Base-by-base conservation (phyloP, 1,140 invertebrate genomes). In the Melanaphis sacchari region DNA sequence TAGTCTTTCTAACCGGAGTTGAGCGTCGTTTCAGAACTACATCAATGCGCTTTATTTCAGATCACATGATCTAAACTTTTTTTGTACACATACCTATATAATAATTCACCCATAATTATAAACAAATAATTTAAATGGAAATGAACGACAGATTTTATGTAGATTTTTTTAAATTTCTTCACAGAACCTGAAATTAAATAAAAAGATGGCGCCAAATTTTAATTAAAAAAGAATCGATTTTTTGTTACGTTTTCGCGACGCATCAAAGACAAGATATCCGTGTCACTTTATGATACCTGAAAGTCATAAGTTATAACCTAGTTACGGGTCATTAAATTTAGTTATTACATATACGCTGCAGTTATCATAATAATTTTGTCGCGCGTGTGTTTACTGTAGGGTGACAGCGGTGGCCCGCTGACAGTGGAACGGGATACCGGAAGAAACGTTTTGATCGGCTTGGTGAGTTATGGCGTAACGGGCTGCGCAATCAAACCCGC, bases 381-480 rank as follows among this genome's bases (percentile, higher is more conserved):
- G 31, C 40, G 40, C 26, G 7, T 82, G 84, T n/a, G 38, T 88
- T 49, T 38, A 6, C 93, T 94, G 18, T 59, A 95, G 95, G 95
- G 95, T 31, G 95, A 95, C 94, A 94, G 94, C 94, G 95, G 95
- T 49, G 95, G 95, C 22, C 95, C 95, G 36, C 93, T 95, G 89
- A 95, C 95, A 3, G 91, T 94, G 3, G 94, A 94, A 92, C 93
- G 94, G 15, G 94, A 94, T 82, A 93, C 94, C 24, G 94, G 94
- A 41, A 90, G 89, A 22, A 94, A 94, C 93, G 94, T 94, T n/a
- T 52, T 95, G 15, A 92, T 95, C 24, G 95, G 95, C 46, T 94
- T 95, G 26, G 95, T 95, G 21, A 95, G 95, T 93, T 95, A 95
- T 94, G 95, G 95, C n/a, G 95, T 95, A 43, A 95, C 95, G 36